phyloP scores from a whole-genome alignment of 2,113 vertebrate genomes.

The Scomber scombrus region DNA sequence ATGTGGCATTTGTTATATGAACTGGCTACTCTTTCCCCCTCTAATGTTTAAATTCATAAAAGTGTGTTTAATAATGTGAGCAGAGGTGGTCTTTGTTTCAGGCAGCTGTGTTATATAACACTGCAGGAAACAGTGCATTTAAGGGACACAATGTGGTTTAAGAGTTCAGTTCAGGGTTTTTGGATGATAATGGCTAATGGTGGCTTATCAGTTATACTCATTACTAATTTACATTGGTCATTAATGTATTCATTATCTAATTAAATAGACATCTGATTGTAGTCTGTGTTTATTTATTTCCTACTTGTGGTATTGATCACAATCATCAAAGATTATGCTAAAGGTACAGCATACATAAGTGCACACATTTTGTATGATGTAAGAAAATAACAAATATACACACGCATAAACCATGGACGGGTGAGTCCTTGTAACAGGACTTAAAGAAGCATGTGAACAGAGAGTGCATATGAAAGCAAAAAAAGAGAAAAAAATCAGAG shows the following conservation, averaged over 20 bases:
- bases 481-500: constrained; percentile 35
- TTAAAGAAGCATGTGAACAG: constrained; percentile 5
- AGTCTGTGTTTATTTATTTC: constrained; percentile 23
- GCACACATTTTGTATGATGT: constrained; percentile 16
- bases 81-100: no score
- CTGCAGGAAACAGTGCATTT: background rate
- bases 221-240: constrained; percentile 22
- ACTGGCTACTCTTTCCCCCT: background rate
- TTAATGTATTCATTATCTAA: constrained; percentile 24
- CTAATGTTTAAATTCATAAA: background rate
- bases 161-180: background rate
- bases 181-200: no score
- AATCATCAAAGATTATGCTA: constrained; percentile 22
- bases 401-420: background rate
- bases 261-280: constrained; percentile 1
- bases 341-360: constrained; percentile 14
- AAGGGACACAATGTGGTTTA: background rate
- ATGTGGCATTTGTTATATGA: background rate
- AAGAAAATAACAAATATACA: background rate
- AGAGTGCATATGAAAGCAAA: background rate
- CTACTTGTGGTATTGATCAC: constrained; percentile 25
- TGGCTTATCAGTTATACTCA: constrained; percentile 27
- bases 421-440: constrained; percentile 12
- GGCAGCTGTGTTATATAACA: background rate
- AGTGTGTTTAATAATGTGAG: background rate